These are phyloP conservation scores for Psittacula cyanocephala DNA, from an alignment of 2,113 vertebrate genomes.

Conservation along the genomic window DNA sequence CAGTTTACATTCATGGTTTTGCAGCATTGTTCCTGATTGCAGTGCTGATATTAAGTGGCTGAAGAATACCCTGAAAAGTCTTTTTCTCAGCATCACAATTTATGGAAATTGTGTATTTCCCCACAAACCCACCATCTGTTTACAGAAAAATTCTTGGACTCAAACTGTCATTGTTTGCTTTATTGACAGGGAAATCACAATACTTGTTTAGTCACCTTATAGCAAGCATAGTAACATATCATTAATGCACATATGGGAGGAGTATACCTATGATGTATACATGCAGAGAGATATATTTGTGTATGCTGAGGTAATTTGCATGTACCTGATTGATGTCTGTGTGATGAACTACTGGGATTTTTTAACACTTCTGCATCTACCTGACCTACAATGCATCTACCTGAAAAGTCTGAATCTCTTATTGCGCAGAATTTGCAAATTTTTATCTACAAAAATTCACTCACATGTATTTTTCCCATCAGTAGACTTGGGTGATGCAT, in stretches of 20 bases:
- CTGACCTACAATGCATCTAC: not conserved
- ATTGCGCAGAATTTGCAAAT: not conserved
- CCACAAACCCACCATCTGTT: not conserved
- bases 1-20: not conserved
- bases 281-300: not conserved
- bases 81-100: not conserved
- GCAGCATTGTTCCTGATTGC: not conserved
- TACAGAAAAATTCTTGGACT: not conserved
- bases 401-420: not conserved
- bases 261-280: not conserved
- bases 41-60: slow-evolving; percentile 2
- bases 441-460: not conserved
- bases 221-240: not conserved
- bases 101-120: not conserved
- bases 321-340: not conserved
- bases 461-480: not conserved
- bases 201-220: not conserved
- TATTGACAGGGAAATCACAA: not conserved
- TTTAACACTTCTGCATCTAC: not conserved
- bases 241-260: not conserved
- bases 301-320: not conserved
- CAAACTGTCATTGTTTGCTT: not conserved
- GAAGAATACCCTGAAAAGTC: slow-evolving; percentile 8
- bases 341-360: not conserved
- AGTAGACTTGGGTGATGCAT: not conserved